phyloP scores from a whole-genome alignment of 2,797 vertebrate species.

The Anguilla obscura region DNA sequence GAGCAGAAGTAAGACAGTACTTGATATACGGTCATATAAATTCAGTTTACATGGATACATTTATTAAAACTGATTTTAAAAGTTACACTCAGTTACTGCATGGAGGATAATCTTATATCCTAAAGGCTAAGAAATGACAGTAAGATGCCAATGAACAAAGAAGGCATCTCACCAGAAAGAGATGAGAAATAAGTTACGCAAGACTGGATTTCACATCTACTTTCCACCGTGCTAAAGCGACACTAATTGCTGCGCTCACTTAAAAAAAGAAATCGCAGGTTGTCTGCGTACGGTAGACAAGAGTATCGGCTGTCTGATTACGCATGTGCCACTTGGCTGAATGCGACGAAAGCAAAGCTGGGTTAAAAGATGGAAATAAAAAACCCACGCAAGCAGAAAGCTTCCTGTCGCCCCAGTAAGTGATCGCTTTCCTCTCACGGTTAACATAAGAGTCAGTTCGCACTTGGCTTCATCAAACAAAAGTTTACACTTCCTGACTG shows the following conservation, averaged over 20 bases:
- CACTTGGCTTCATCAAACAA: background rate
- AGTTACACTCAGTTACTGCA: background rate
- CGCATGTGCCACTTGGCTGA: background rate
- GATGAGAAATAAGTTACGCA: background rate
- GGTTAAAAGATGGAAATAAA: constrained; percentile 9
- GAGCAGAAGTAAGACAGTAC: constrained; percentile 40
- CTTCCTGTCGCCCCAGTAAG: constrained; percentile 22
- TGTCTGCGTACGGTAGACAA: background rate
- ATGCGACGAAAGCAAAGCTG: background rate
- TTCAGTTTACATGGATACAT: constrained; percentile 41
- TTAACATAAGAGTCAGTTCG: background rate
- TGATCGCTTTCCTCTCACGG: background rate
- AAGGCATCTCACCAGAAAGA: background rate
- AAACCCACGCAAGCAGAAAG: constrained; percentile 21
- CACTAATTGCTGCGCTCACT: background rate
- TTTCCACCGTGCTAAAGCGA: background rate
- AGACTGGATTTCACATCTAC: background rate
- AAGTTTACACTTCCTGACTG: background rate
- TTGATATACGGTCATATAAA: background rate
- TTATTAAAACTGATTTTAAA: background rate
- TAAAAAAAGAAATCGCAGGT: background rate
- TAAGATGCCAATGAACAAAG: constrained; percentile 1
- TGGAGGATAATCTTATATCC: background rate
- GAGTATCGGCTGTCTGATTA: background rate
- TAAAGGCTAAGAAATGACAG: background rate